phyloP scores from a whole-genome alignment of 37 sponge, comb jelly and placozoan species.

The Amphimedon queenslandica region DNA sequence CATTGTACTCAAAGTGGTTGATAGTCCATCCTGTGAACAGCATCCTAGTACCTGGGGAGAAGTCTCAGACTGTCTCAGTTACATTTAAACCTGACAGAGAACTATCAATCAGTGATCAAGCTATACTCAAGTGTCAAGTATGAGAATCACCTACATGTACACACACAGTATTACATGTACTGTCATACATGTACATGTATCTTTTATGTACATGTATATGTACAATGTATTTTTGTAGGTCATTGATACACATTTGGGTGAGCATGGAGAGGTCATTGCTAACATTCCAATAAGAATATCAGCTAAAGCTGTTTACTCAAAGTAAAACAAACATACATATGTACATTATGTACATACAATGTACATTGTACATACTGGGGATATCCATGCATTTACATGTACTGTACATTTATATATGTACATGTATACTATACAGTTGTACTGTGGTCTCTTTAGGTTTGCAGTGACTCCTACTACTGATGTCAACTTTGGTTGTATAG shows the following conservation, averaged over 20 bases:
- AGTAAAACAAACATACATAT: too few species aligned
- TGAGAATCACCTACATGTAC: too few species aligned
- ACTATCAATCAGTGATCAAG: constrained; percentile 71
- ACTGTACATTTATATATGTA: constrained; percentile 10
- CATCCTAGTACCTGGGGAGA: constrained; percentile 83
- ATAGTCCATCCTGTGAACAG: constrained; percentile 62
- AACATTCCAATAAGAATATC: constrained; percentile 86
- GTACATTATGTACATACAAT: too few species aligned
- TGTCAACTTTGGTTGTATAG: constrained; percentile 91
- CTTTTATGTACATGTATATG: not conserved
- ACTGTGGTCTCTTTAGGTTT: constrained; percentile 24
- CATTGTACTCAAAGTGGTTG: constrained; percentile 61
- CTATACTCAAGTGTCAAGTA: constrained; percentile 86
- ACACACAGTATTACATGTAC: too few species aligned
- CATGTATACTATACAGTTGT: constrained; percentile 1
- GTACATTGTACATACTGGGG: too few species aligned
- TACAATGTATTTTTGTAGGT: constrained; percentile 40
- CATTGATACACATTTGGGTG: constrained; percentile 82
- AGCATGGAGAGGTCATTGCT: constrained; percentile 92
- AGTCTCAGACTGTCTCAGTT: constrained; percentile 70
- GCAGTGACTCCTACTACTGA: constrained; percentile 79
- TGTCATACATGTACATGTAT: too few species aligned
- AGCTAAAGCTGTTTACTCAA: constrained; percentile 87
- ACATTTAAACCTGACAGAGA: constrained; percentile 75
- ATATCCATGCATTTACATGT: too few species aligned